These are phyloP conservation scores for Panurus biarmicus DNA, from an alignment of 2,113 vertebrate genomes.

Conservation along the genomic window DNA sequence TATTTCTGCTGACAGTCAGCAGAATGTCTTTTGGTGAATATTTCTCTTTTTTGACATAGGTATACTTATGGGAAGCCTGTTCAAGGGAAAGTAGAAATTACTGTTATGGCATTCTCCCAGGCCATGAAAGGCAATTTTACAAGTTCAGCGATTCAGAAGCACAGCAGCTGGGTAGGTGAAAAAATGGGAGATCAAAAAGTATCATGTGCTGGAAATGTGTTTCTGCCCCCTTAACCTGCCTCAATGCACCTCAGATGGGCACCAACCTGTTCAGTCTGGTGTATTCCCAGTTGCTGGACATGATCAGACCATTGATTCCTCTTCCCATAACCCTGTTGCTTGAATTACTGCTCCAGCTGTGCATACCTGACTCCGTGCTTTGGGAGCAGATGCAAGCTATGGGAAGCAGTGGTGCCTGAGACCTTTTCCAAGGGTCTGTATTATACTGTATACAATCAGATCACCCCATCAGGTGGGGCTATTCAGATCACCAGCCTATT, in stretches of 20 bases:
- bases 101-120: background rate
- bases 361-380: background rate
- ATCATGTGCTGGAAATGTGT: background rate
- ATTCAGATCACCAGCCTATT: background rate
- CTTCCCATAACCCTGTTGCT: background rate
- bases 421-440: background rate
- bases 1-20: background rate
- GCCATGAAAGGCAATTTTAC: rapidly evolving
- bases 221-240: background rate
- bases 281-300: background rate
- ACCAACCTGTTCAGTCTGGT: background rate
- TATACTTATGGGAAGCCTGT: conserved; percentile 63
- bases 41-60: conserved; percentile 17
- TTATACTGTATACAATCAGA: background rate
- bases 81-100: background rate
- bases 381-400: background rate
- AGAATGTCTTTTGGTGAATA: background rate
- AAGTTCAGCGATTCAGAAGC: background rate
- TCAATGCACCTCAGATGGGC: background rate
- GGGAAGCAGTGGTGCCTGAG: background rate
- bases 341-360: background rate
- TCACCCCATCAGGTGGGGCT: background rate
- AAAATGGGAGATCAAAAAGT: background rate
- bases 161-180: conserved; percentile 12
- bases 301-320: background rate